Percentiles rank a stretch among this genome's conserved stretches.
Evolutionary conservation across 2,797 vertebrate species (phyloP).

Genomic region (Apogon talboti): DNA sequence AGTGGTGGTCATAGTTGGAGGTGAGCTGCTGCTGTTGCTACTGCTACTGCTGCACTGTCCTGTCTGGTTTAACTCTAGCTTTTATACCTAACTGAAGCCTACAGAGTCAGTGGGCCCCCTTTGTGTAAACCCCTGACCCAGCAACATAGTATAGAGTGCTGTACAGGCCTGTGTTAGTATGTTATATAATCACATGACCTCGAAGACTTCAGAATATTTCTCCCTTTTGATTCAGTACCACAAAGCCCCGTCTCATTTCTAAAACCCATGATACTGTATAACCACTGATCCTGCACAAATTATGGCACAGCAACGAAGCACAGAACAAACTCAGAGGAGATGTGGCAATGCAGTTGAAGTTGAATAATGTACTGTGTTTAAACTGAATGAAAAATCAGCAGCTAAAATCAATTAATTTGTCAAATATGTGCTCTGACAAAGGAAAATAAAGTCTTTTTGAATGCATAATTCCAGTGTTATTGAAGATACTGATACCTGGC

Average conservation of each 20-base stretch:
- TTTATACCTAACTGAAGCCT: constrained; percentile 75
- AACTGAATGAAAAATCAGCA: too few relatives aligned
- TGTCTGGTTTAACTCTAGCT: constrained; percentile 64
- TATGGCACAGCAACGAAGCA: too few relatives aligned
- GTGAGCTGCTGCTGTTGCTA: constrained; percentile 69
- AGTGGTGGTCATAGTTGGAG: constrained; percentile 69
- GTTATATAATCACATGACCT: constrained; percentile 44
- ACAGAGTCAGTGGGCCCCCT: constrained; percentile 69
- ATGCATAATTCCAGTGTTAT: too few relatives aligned
- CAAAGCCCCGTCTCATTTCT: constrained; percentile 14
- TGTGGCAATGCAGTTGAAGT: too few relatives aligned
- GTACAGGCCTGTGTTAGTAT: constrained; percentile 38
- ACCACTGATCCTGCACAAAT: too few relatives aligned
- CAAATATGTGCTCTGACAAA: too few relatives aligned
- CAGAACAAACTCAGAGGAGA: too few relatives aligned
- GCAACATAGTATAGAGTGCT: constrained; percentile 71
- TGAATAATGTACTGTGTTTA: too few relatives aligned
- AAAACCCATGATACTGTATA: neutral
- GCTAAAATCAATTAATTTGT: too few relatives aligned
- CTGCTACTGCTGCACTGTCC: constrained; percentile 68
- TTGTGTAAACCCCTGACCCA: constrained; percentile 80
- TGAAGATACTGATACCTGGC: too few relatives aligned
- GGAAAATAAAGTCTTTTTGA: too few relatives aligned
- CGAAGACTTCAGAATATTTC: constrained; percentile 58
- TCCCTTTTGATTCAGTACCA: constrained; percentile 35